Evolutionary conservation across 2,113 vertebrate species (phyloP).

Genomic region (Anoura caudifer): DNA sequence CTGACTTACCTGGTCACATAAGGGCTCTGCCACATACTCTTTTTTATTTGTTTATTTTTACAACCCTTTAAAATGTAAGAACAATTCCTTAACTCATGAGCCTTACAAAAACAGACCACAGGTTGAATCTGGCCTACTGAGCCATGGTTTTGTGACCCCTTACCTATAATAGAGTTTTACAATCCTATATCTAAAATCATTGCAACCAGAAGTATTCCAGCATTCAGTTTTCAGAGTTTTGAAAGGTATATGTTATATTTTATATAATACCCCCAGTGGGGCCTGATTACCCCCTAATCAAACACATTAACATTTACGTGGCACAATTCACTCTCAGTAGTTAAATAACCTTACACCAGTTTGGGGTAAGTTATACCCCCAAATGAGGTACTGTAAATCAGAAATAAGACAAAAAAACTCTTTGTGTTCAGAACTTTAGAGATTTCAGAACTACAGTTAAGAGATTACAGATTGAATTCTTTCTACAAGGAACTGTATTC

Average conservation of each 20-base stretch:
- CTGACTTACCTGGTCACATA: neutral
- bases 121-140: neutral
- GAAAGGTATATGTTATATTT: neutral
- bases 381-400: neutral
- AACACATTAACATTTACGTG: neutral
- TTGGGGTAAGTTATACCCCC: neutral
- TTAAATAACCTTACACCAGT: neutral
- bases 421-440: neutral
- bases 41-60: neutral
- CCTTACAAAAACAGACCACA: neutral
- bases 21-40: neutral
- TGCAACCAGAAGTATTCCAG: neutral
- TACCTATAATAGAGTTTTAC: neutral
- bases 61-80: neutral
- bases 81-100: neutral
- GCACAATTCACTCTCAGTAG: neutral
- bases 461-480: neutral
- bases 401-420: neutral
- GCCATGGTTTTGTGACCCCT: neutral
- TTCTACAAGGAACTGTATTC: neutral
- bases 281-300: neutral
- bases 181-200: constrained; percentile 6
- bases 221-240: constrained; percentile 22
- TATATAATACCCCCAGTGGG: neutral
- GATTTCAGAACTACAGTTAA: neutral